Conservation (phyloP, 2,888 invertebrate genomes). For the Ceraclea dissimilis region DNA sequence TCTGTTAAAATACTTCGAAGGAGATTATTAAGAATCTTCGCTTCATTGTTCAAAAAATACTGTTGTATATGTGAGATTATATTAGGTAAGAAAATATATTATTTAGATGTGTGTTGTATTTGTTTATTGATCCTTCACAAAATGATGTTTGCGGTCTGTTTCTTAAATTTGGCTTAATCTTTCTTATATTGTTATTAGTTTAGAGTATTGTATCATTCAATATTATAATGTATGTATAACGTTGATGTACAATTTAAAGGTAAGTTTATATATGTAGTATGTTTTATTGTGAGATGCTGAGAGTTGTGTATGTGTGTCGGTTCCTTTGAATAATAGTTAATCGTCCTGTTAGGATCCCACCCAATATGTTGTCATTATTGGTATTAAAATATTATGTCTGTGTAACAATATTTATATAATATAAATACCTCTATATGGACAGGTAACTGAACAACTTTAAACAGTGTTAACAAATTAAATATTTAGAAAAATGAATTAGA, state of each 20-base stretch:
- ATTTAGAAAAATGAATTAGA: no score
- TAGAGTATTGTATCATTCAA: no score
- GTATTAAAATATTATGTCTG: constrained; percentile 13
- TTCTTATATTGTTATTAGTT: background rate
- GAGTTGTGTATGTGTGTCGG: background rate
- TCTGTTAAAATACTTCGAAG: no score
- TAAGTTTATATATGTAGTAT: background rate
- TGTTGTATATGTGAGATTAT: no score
- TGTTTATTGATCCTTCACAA: background rate
- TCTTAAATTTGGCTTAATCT: background rate
- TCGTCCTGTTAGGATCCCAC: constrained; percentile 12
- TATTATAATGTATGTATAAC: background rate
- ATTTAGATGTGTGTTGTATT: no score
- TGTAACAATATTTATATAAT: no score
- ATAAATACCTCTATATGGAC: no score
- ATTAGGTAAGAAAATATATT: no score
- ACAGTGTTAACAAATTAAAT: no score
- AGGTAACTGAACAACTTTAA: no score
- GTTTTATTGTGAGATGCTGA: background rate
- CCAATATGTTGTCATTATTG: constrained; percentile 19
- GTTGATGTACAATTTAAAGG: background rate
- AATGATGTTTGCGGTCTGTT: background rate
- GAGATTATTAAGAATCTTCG: no score
- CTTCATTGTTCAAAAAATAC: no score
- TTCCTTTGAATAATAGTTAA: background rate